Conservation (phyloP, 2,797 vertebrate species). For the Nothura maculosa region DNA sequence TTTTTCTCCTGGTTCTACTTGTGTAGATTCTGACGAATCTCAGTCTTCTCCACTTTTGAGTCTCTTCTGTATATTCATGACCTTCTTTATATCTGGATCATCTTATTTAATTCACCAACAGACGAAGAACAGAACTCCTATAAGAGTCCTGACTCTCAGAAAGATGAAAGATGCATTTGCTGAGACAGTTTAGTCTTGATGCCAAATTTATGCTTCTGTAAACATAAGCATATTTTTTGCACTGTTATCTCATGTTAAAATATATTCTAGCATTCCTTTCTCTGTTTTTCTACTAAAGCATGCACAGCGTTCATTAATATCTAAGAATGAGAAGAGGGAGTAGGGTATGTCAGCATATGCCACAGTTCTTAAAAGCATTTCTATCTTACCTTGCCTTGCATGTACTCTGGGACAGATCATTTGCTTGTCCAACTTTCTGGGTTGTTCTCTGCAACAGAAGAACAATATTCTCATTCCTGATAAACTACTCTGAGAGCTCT, state of each 20-base stretch:
- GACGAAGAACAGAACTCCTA: not conserved
- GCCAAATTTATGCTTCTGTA: not conserved
- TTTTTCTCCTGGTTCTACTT: not conserved
- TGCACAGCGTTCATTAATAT: not conserved
- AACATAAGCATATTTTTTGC: not conserved
- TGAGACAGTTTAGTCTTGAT: not conserved
- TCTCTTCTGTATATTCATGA: not conserved
- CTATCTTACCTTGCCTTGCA: not conserved
- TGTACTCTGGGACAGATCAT: slow-evolving; percentile 14
- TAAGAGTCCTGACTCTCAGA: not conserved
- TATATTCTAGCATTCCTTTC: not conserved
- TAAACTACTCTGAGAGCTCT: slow-evolving; percentile 7
- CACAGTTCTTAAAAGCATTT: slow-evolving; percentile 8
- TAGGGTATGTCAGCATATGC: not conserved
- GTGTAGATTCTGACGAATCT: not conserved
- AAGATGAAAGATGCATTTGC: not conserved
- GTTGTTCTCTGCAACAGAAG: not conserved
- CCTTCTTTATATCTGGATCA: not conserved
- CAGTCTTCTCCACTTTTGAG: not conserved
- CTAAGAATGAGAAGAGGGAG: not conserved
- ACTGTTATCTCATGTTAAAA: not conserved
- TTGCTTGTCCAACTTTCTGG: not conserved
- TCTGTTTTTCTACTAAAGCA: slow-evolving; percentile 4
- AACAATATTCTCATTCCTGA: not conserved
- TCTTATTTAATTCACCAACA: not conserved